Conservation (phyloP, 2,113 vertebrate genomes). For the Sterrhoptilus dennistouni region DNA sequence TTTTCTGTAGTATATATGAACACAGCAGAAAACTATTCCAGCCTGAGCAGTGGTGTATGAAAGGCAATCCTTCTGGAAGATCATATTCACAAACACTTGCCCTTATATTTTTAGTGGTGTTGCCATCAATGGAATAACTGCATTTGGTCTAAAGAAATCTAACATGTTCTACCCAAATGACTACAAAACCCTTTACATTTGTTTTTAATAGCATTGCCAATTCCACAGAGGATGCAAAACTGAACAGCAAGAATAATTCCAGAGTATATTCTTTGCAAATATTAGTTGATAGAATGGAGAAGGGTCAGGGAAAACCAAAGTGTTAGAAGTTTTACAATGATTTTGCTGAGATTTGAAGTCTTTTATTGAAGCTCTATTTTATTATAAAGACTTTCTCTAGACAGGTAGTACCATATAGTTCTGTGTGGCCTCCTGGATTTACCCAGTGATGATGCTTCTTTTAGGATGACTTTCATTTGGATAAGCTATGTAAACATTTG, state of each 20-base stretch:
- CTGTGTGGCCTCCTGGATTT: not conserved
- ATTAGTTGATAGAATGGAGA: not conserved
- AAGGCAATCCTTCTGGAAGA: not conserved
- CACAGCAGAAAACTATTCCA: not conserved
- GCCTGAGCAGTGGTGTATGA: fast-evolving
- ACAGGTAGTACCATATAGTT: not conserved
- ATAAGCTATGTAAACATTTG: not conserved
- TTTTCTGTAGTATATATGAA: not conserved
- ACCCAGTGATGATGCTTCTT: not conserved
- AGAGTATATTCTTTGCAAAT: not conserved
- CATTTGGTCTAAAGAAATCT: not conserved
- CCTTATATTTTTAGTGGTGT: not conserved
- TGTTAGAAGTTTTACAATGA: not conserved
- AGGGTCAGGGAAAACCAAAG: not conserved
- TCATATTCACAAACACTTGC: not conserved
- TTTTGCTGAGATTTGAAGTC: not conserved
- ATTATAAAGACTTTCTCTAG: not conserved
- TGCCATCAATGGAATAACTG: not conserved
- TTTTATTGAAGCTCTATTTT: not conserved
- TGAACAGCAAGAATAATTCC: not conserved
- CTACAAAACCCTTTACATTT: not conserved
- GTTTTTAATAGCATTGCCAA: not conserved
- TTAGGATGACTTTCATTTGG: not conserved
- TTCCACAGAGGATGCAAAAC: not conserved
- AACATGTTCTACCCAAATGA: not conserved